These are phyloP conservation scores for Kryptolebias ocellatus DNA, from an alignment of 2,797 vertebrate species.

Conservation along the genomic window DNA sequence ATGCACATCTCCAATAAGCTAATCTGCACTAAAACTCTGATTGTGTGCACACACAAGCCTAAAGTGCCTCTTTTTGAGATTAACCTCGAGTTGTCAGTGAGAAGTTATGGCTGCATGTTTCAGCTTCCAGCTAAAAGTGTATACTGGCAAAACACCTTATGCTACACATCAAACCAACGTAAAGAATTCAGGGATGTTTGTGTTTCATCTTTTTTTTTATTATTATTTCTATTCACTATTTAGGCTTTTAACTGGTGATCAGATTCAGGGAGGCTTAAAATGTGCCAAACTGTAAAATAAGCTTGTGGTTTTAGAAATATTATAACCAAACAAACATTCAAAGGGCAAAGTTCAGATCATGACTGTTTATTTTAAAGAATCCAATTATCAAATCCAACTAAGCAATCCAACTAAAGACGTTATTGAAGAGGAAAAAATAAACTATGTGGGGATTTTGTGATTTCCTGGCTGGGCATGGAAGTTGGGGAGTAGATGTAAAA, in stretches of 20 bases:
- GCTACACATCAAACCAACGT: conserved; percentile 23
- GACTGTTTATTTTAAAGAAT: neutral
- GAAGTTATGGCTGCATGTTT: conserved; percentile 24
- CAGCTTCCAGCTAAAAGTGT: conserved; percentile 33
- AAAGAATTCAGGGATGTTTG: conserved; percentile 35
- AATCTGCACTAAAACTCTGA: conserved; percentile 62
- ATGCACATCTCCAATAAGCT: conserved; percentile 66
- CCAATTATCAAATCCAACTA: neutral
- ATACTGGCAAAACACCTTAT: conserved; percentile 33
- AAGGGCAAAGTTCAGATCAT: conserved; percentile 11
- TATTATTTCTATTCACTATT: conserved; percentile 11
- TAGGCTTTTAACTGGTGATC: conserved; percentile 19
- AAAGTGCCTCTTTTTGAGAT: conserved; percentile 44
- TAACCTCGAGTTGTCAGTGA: conserved; percentile 52
- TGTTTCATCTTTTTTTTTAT: conserved; percentile 22
- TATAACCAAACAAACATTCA: conserved; percentile 18
- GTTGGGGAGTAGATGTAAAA: neutral
- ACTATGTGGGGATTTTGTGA: neutral
- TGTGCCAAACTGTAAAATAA: conserved; percentile 6
- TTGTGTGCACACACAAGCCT: conserved; percentile 6
- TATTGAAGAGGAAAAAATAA: neutral
- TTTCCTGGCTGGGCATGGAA: neutral
- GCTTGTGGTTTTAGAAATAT: conserved; percentile 12
- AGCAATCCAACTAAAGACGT: too few relatives aligned
- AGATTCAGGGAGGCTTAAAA: conserved; percentile 4